phyloP scores from a whole-genome alignment of 2,888 invertebrate species.

The Leptinotarsa juncta region DNA sequence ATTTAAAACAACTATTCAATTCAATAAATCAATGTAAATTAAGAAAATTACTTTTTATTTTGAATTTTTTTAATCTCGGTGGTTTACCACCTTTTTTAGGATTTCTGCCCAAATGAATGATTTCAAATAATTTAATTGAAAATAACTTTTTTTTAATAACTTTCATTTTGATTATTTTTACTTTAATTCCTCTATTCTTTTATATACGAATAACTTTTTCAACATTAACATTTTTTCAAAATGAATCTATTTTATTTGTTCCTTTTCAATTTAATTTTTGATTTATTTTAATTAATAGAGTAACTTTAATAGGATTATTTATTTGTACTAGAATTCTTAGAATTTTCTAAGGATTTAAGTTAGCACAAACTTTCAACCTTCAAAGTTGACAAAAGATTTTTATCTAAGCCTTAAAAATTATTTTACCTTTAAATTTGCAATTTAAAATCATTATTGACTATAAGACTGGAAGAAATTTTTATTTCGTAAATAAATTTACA shows the following conservation, averaged over 20 bases:
- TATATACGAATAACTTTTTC: conserved; percentile 70
- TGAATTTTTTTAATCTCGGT: conserved; percentile 71
- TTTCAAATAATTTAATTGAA: conserved; percentile 68
- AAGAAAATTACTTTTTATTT: conserved; percentile 68
- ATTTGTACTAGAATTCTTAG: conserved; percentile 26
- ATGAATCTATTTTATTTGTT: conserved; percentile 18
- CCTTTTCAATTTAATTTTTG: conserved; percentile 8
- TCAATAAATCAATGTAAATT: conserved; percentile 61
- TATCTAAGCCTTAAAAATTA: conserved; percentile 69
- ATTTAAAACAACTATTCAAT: conserved; percentile 69
- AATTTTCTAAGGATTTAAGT: conserved; percentile 69
- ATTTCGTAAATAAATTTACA: conserved; percentile 73
- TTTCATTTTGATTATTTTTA: conserved; percentile 64
- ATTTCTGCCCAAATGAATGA: conserved; percentile 73
- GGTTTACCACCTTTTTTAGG: conserved; percentile 73
- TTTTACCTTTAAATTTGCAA: conserved; percentile 72
- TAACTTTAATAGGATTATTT: conserved; percentile 12
- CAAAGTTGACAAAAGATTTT: conserved; percentile 73
- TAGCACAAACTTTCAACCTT: conserved; percentile 72
- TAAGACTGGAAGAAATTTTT: conserved; percentile 69
- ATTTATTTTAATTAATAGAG: conserved; percentile 18
- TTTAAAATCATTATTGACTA: conserved; percentile 72
- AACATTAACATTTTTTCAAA: conserved; percentile 62
- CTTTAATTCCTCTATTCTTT: conserved; percentile 32
- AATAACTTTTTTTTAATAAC: conserved; percentile 65